Conservation (phyloP, 2,113 vertebrate species). For the Carollia perspicillata region DNA sequence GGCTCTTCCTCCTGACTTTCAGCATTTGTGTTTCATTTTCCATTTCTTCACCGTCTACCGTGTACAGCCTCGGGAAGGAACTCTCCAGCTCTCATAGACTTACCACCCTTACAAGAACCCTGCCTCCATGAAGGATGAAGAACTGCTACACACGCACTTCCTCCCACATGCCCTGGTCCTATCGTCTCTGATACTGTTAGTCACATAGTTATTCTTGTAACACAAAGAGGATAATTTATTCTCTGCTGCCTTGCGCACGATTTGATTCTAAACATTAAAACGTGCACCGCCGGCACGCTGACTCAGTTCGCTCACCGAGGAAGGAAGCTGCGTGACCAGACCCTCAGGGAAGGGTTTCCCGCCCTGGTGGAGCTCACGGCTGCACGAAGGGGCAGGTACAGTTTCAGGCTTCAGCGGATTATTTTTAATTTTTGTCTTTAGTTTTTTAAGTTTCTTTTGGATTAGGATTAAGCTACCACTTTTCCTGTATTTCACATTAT, state of each 20-base stretch:
- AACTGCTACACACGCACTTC: not conserved
- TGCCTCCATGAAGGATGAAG: not conserved
- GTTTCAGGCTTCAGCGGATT: not conserved
- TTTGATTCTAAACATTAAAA: constrained; percentile 4
- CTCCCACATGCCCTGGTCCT: not conserved
- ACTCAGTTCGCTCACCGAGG: not conserved
- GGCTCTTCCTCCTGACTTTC: not conserved
- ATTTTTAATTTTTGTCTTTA: not conserved
- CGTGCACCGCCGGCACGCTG: too few species aligned
- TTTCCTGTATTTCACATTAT: not conserved
- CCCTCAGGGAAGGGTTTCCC: not conserved
- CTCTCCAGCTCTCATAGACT: not conserved
- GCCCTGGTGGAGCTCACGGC: not conserved
- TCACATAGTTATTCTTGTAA: not conserved
- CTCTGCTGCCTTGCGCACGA: not conserved
- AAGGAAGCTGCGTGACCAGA: not conserved
- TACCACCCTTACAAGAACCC: not conserved
- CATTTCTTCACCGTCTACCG: not conserved
- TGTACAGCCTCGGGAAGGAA: not conserved
- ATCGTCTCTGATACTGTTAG: not conserved
- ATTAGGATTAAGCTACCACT: not conserved
- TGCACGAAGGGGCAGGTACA: not conserved
- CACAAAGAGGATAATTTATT: not conserved
- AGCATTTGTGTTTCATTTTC: not conserved
- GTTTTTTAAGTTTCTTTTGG: not conserved